A percentile compares a stretch with the other conserved stretches of the same genome.
These are phyloP conservation scores for Sebastiscus albofasciatus DNA, from an alignment of 2,797 vertebrate species.

Conservation along the genomic window DNA sequence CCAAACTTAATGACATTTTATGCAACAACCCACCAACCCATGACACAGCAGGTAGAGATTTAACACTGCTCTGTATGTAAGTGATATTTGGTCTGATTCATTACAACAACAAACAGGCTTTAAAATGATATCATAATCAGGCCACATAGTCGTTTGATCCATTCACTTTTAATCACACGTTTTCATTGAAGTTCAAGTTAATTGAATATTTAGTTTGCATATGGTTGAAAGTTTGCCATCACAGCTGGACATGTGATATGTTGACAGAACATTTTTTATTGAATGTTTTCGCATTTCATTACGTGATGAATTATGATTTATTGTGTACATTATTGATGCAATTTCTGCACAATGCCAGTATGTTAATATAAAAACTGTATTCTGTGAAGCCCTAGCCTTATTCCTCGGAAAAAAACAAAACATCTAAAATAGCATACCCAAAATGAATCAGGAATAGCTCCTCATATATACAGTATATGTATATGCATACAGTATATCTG, in stretches of 20 bases:
- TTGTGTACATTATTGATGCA: background rate
- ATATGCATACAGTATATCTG: no score
- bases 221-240: background rate
- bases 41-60: background rate
- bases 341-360: background rate
- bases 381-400: no score
- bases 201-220: background rate
- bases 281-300: no score
- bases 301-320: no score
- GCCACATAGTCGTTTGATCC: background rate
- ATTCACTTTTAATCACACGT: background rate
- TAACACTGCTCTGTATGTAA: background rate
- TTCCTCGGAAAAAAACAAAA: accelerated
- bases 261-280: background rate
- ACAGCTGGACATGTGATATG: background rate
- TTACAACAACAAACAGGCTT: background rate
- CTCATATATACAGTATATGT: no score
- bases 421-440: no score
- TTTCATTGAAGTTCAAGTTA: background rate
- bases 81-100: background rate
- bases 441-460: no score
- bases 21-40: background rate
- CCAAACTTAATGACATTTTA: background rate
- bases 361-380: background rate
- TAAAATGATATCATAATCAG: background rate